Base-by-base conservation (phyloP, 2,113 vertebrate species). In the Lasiurus borealis region DNA sequence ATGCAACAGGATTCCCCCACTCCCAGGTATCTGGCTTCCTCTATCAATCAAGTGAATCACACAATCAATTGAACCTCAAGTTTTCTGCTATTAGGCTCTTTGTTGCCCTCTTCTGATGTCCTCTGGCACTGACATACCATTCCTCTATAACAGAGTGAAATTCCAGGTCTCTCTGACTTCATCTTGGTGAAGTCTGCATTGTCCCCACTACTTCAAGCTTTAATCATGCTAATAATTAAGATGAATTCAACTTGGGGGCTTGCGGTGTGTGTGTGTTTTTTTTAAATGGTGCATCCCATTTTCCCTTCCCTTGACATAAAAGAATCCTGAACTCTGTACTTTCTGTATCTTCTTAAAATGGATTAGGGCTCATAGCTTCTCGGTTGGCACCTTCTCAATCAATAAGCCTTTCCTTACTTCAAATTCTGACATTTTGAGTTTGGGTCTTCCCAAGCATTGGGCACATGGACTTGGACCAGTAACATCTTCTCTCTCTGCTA, bases 1-100 rank as follows among this genome's bases (percentile, higher is more conserved):
- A 0, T 54, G 21, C 69, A 15, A 0, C 4, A 4, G 8, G 50
- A 10, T 59, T 8, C 0, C 40, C 14, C 11, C 2, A 10, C n/a
- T n/a, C 18, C 14, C 54, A 12, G 5, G 19, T 27, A 10, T 25
- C 62, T n/a, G 2, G 16, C 29, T 31, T 76, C 59, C 18, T 5
- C 27, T 77, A 16, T 44, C 46, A 78, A 69, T 40, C n/a, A n/a
- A n/a, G n/a, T n/a, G n/a, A n/a, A n/a, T n/a, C n/a, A n/a, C n/a
- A n/a, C n/a, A n/a, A n/a, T n/a, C 6, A 4, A n/a, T 9, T 23
- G 21, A 40, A 78, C 52, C n/a, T 50, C 29, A 16, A 3, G 6
- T 25, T 81, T 40, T 52, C 44, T 82, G 40, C 31, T 31, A 16
- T 21, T 62, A 44, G 25, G 31, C 10, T 82, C n/a, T 75, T 44